Conservation (phyloP, 2,113 vertebrate species). For the Cinclus mexicanus region DNA sequence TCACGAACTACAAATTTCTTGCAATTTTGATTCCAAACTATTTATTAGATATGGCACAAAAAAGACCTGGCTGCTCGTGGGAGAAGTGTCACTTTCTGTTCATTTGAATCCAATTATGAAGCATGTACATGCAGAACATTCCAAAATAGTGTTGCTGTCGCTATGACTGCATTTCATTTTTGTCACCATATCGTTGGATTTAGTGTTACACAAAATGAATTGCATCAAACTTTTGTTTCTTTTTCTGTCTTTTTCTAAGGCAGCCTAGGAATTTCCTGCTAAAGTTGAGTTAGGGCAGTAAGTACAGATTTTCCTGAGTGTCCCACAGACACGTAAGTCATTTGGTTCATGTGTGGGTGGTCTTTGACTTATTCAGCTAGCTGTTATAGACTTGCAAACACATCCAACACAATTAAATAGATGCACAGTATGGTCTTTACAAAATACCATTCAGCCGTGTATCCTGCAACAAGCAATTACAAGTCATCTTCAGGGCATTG, state of each 20-base stretch:
- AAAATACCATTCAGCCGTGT: constrained; percentile 41
- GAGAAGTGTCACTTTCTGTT: constrained; percentile 40
- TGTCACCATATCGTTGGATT: background rate
- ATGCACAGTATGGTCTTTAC: constrained; percentile 29
- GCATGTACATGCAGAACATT: background rate
- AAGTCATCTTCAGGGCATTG: constrained; percentile 37
- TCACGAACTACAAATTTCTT: background rate
- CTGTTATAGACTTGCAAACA: constrained; percentile 14
- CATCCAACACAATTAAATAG: constrained; percentile 33
- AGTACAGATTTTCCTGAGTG: constrained; percentile 38
- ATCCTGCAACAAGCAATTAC: constrained; percentile 53
- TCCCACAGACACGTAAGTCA: constrained; percentile 48
- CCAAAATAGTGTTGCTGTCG: constrained; percentile 5
- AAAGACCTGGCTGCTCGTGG: background rate
- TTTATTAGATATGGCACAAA: background rate
- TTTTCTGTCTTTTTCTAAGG: background rate
- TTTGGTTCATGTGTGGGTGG: constrained; percentile 55
- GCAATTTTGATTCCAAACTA: background rate
- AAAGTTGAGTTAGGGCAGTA: background rate
- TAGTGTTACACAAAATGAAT: background rate
- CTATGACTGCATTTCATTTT: constrained; percentile 26
- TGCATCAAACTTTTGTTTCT: constrained; percentile 24
- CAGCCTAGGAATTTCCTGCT: constrained; percentile 19
- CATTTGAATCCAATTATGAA: constrained; percentile 49
- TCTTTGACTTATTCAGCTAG: constrained; percentile 55